Evolutionary conservation across 2,888 invertebrate species (phyloP).

Genomic region (Melanargia galathea): DNA sequence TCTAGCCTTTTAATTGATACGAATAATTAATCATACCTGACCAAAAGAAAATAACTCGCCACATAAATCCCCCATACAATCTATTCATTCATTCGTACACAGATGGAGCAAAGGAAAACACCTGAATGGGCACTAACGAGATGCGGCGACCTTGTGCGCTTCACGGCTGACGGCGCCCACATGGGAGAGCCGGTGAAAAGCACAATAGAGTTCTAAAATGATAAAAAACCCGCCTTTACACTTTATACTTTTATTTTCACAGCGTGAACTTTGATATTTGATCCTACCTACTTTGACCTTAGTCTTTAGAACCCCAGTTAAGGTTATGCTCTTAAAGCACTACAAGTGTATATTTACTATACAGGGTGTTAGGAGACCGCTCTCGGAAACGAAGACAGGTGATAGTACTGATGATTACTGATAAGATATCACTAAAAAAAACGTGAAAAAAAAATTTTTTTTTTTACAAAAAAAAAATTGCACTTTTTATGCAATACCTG

Average conservation of each 20-base stretch:
- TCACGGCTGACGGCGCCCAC: constrained; percentile 19
- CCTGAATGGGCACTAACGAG: constrained; percentile 30
- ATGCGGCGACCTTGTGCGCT: constrained; percentile 28
- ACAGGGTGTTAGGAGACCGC: too few relatives aligned
- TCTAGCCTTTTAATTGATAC: too few relatives aligned
- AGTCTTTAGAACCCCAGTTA: too few relatives aligned
- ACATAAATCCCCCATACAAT: neutral
- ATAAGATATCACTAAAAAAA: too few relatives aligned
- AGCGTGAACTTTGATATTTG: constrained; percentile 10
- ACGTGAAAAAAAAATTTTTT: too few relatives aligned
- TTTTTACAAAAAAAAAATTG: too few relatives aligned
- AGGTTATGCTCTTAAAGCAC: too few relatives aligned
- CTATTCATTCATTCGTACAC: constrained; percentile 6
- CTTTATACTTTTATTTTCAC: constrained; percentile 10
- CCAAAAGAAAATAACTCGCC: neutral
- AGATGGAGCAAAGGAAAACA: constrained; percentile 17
- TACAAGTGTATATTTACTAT: too few relatives aligned
- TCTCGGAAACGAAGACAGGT: too few relatives aligned
- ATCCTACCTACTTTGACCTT: neutral
- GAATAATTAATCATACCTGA: neutral
- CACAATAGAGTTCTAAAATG: constrained; percentile 20
- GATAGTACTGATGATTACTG: too few relatives aligned
- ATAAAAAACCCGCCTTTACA: constrained; percentile 10
- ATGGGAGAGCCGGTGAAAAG: constrained; percentile 22
- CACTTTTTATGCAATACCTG: too few relatives aligned